These are phyloP conservation scores for Paracentrotus lividus DNA, from an alignment of 53 echinoderm and acorn worm species.

Conservation along the genomic window DNA sequence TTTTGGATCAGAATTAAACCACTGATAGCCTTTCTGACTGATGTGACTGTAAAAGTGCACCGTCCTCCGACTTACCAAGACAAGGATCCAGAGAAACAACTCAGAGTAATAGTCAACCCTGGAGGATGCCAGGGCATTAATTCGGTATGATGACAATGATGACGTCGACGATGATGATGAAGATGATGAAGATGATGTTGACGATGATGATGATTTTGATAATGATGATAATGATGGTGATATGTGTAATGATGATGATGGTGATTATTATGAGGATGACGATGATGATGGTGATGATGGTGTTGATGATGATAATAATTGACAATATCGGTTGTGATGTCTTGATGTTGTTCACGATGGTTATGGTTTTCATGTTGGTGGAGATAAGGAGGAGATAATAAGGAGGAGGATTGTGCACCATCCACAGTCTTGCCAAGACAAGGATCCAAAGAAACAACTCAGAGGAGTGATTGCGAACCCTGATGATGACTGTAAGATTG, in stretches of 20 bases:
- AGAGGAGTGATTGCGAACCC: too few species aligned
- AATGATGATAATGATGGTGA: neutral
- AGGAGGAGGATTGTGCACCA: too few species aligned
- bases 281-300: too few species aligned
- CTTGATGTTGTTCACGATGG: too few species aligned
- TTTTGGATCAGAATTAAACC: constrained; percentile 23
- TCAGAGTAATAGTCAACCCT: constrained; percentile 23
- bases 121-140: neutral
- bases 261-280: neutral
- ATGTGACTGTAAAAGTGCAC: neutral
- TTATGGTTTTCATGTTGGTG: too few species aligned
- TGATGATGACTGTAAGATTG: too few species aligned
- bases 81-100: neutral
- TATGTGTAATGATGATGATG: neutral
- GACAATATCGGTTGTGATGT: too few species aligned
- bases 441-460: too few species aligned
- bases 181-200: neutral
- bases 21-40: neutral
- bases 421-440: too few species aligned
- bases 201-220: neutral
- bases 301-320: too few species aligned
- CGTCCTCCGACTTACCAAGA: neutral
- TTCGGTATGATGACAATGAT: neutral
- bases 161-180: neutral
- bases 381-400: too few species aligned